Evolutionary conservation across 2,888 invertebrate genomes (phyloP).

Genomic region (Formica aserva): DNA sequence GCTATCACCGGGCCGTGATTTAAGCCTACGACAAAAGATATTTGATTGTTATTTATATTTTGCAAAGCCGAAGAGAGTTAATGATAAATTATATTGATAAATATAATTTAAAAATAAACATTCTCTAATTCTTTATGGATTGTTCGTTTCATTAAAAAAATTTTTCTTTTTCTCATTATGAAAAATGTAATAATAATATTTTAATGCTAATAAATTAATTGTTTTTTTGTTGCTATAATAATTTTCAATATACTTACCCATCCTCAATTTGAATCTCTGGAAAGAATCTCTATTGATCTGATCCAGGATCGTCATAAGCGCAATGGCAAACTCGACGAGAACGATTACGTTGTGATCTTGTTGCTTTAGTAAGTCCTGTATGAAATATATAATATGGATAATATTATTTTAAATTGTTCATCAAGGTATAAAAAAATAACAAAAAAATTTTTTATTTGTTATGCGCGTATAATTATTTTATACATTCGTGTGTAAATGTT

Average conservation of each 20-base stretch:
- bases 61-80: background rate
- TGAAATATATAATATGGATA: slow-evolving; percentile 1
- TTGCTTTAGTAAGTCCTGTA: slow-evolving; percentile 86
- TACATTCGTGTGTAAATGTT: background rate
- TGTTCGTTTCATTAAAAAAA: background rate
- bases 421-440: background rate
- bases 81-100: background rate
- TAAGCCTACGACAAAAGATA: slow-evolving; percentile 88
- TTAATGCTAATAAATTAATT: background rate
- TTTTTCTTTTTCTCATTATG: background rate
- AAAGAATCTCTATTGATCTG: slow-evolving; percentile 98
- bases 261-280: slow-evolving; percentile 97
- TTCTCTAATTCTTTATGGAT: background rate
- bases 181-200: background rate
- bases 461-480: background rate
- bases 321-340: slow-evolving; percentile 97
- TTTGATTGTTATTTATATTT: slow-evolving; percentile 9
- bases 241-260: slow-evolving; percentile 89
- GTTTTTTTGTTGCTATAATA: background rate
- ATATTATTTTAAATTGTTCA: slow-evolving; percentile 13
- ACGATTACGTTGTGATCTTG: slow-evolving; percentile 95
- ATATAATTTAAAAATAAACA: background rate
- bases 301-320: slow-evolving; percentile 96
- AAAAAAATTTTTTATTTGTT: background rate
- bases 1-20: slow-evolving; percentile 97